phyloP scores from a whole-genome alignment of 2,113 vertebrate genomes.

The Tachuris rubrigastra region DNA sequence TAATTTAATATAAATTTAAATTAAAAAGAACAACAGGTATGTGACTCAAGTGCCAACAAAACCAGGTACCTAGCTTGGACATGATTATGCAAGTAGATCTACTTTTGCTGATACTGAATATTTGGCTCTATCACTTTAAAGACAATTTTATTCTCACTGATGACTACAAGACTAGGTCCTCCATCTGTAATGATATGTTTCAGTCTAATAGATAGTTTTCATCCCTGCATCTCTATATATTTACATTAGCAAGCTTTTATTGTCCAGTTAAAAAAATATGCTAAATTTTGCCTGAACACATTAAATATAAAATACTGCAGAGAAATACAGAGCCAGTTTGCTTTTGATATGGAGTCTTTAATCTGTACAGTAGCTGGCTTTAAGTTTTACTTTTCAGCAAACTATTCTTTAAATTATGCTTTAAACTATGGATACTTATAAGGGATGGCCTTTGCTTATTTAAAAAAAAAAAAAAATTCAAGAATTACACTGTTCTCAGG shows the following conservation, averaged over 20 bases:
- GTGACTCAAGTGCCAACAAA: background rate
- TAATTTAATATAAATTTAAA: conserved; percentile 7
- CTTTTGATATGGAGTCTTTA: background rate
- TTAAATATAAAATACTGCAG: background rate
- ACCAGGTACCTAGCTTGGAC: background rate
- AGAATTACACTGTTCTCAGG: background rate
- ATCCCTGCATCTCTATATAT: background rate
- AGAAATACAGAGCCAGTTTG: background rate
- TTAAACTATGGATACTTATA: background rate
- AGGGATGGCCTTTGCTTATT: background rate
- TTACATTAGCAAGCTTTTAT: background rate
- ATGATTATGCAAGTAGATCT: background rate
- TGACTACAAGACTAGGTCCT: background rate
- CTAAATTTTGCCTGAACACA: background rate
- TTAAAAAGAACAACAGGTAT: background rate
- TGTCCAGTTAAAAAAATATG: background rate
- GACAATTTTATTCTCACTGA: background rate
- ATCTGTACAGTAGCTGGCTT: background rate
- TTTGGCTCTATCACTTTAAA: background rate
- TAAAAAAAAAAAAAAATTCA: background rate
- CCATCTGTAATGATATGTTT: background rate
- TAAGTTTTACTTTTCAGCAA: background rate
- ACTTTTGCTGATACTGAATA: background rate
- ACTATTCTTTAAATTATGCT: background rate
- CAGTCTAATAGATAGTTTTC: background rate